Conservation (phyloP, 2,113 vertebrate genomes). For the Egretta garzetta region DNA sequence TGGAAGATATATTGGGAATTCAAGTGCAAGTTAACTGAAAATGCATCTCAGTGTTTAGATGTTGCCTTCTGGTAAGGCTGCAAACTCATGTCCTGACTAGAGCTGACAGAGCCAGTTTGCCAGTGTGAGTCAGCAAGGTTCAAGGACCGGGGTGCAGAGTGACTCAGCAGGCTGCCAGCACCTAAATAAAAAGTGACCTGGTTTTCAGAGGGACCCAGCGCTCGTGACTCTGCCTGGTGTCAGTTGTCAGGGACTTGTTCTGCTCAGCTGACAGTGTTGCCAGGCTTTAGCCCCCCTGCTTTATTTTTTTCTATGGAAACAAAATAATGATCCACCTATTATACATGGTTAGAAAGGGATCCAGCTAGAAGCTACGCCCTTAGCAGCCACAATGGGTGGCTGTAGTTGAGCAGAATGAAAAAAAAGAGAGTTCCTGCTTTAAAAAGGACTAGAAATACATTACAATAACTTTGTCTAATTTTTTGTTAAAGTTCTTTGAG, state of each 20-base stretch:
- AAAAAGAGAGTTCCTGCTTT: not conserved
- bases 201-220: not conserved
- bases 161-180: slow-evolving; percentile 40
- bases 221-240: slow-evolving; percentile 33
- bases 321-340: slow-evolving; percentile 47
- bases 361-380: slow-evolving; percentile 28
- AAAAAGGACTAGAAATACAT: slow-evolving; percentile 5
- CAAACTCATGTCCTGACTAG: accelerated
- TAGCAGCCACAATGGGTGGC: slow-evolving; percentile 3
- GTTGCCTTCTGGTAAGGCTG: not conserved
- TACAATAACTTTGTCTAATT: not conserved
- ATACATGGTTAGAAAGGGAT: slow-evolving; percentile 30
- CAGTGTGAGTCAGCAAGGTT: slow-evolving; percentile 14
- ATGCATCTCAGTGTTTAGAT: not conserved
- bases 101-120: not conserved
- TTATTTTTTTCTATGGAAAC: not conserved
- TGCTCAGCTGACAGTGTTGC: slow-evolving; percentile 21
- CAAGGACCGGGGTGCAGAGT: not conserved
- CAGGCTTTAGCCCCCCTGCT: not conserved
- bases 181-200: slow-evolving; percentile 13
- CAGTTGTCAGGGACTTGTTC: slow-evolving; percentile 6
- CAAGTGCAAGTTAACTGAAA: not conserved
- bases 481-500: not conserved
- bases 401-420: slow-evolving; percentile 1
- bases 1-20: not conserved